Evolutionary conservation across 2,888 invertebrate species (phyloP), one percentile per base, ranked within the genome.

Genomic region (Cabera pusaria): DNA sequence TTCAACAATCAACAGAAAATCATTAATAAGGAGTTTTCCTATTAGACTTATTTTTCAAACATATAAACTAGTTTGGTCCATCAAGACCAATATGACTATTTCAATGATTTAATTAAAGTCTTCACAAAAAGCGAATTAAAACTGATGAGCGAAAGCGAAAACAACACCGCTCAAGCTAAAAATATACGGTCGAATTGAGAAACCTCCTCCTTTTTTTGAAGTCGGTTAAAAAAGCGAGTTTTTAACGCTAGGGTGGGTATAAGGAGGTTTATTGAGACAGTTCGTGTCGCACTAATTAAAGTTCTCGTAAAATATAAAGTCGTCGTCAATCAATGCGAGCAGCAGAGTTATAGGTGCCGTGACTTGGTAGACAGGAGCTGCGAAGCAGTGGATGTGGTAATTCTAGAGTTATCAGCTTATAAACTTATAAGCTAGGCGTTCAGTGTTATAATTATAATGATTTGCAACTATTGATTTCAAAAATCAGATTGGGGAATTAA

Each of bases 251-350:
- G 21, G 28, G 16, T 49, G 61, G 59, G 64, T 75, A 72, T 72
- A 72, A 68, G 60, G 64, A 69, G 59, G 64, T 75, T 73, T 72
- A 72, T 68, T 60, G 64, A 69, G 69, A 64, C 71, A 62, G 64
- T 65, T 55, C 65, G 66, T 71, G 74, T 72, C 72, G 72, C 62
- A 56, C 74, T 85, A 85, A 86, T 85, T 85, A 86, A 75, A 64
- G 62, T 59, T 64, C 76, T 82, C 83, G 72, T 85, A 80, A 82
- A 80, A 70, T 59, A 61, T 59, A 64, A 72, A 72, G 73, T 67
- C 56, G 61, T 68, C 79, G 80, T 84, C 85, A 83, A 86, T 84
- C 83, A 81, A 72, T 63, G 66, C 63, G 71, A 66, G 69, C 66
- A 64, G 57, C 44, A 32, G 40, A 45, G 48, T 51, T 75, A 82